Percentiles rank a stretch among this genome's conserved stretches.
phyloP scores from a whole-genome alignment of 2,888 invertebrate species.

The Xanthostigma xanthostigma region DNA sequence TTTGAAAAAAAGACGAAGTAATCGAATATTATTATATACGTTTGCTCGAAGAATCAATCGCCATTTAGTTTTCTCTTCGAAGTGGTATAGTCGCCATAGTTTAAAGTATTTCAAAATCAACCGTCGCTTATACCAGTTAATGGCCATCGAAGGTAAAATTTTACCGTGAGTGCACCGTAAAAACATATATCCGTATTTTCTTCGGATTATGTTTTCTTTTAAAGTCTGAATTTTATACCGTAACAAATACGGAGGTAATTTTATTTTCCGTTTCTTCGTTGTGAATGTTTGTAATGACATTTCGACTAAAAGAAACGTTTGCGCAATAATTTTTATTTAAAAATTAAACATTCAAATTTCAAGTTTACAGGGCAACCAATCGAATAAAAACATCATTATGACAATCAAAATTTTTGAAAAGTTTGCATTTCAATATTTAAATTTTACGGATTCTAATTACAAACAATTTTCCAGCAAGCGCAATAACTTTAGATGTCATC shows the following conservation, averaged over 20 bases:
- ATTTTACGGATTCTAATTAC: too few relatives aligned
- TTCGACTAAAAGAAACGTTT: not conserved
- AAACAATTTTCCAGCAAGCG: too few relatives aligned
- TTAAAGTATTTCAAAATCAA: slow-evolving; percentile 14
- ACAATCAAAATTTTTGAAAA: too few relatives aligned
- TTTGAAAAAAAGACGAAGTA: not conserved
- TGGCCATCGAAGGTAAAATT: slow-evolving; percentile 17
- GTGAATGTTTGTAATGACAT: not conserved
- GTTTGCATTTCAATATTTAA: too few relatives aligned
- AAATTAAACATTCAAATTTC: not conserved
- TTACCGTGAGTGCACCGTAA: slow-evolving; percentile 18
- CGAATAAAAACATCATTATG: too few relatives aligned
- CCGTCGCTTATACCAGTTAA: slow-evolving; percentile 10
- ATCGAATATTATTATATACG: slow-evolving; percentile 16
- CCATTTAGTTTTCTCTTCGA: slow-evolving; percentile 18
- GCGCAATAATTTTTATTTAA: too few relatives aligned
- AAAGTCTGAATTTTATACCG: slow-evolving; percentile 15
- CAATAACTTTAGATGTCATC: too few relatives aligned
- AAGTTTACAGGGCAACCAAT: not conserved
- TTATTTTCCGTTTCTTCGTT: not conserved
- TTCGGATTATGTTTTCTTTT: slow-evolving; percentile 14
- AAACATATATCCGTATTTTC: slow-evolving; percentile 20
- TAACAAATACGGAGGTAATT: slow-evolving; percentile 10
- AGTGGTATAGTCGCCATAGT: slow-evolving; percentile 16
- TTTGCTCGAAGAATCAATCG: slow-evolving; percentile 18